Evolutionary conservation across 2,888 invertebrate genomes (phyloP), one percentile per base, ranked within the genome.

Genomic region (Oscheius onirici): DNA sequence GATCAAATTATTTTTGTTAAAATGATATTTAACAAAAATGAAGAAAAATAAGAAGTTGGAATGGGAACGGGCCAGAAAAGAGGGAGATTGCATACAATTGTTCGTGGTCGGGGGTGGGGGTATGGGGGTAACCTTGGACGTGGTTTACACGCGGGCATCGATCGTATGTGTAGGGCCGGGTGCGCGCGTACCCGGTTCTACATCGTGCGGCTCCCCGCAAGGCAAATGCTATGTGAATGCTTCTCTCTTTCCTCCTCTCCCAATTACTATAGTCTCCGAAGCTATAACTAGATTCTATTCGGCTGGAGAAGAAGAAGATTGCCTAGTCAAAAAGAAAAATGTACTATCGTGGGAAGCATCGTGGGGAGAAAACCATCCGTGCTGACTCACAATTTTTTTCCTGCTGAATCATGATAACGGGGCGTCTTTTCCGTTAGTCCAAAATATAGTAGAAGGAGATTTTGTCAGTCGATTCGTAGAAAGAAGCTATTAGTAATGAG

Each of bases 121-220:
- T 5, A 17, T 40, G 60, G 43, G 46, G 63, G 63, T 63, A 63
- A 63, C 63, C 63, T 63, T 63, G 63, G 63, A 63, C 63, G 63
- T 63, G 63, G 63, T 63, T 63, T 63, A 63, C 63, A 63, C 63
- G 63, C 63, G 28, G 60, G 49, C 63, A 63, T 63, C 63, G 63
- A 63, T 63, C 49, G 63, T 63, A 46, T 49, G 63, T 49, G 34
- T 34, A 34, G 26, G 63, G 49, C 49, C 49, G 63, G 49, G 63
- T 63, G 63, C 63, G 63, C 46, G 63, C 49, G 63, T 49, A 63
- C 63, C 63, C 63, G 63, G 49, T 63, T 63, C 46, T 46, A n/a
- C 34, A 34, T 34, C 49, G 24, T n/a, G 46, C 28, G 63, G n/a
- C 13, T 17, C 46, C 63, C 34, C 49, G 63, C 63, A 49, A 63